Conservation (phyloP, 2,888 invertebrate genomes). For the Tetheella fluctuosa region DNA sequence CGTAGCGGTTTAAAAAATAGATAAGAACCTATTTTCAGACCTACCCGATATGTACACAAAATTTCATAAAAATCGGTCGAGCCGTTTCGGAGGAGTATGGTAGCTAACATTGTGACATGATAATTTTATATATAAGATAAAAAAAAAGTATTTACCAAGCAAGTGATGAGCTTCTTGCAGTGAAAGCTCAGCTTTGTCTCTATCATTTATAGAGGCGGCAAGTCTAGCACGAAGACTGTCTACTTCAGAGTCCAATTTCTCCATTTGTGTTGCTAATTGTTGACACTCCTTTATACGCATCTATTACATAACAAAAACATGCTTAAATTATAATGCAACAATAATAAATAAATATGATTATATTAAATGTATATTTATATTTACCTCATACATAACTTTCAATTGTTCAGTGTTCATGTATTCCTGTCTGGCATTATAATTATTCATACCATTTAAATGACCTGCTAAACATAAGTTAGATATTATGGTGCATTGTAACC, state of each 20-base stretch:
- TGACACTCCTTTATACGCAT: constrained; percentile 77
- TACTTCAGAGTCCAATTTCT: constrained; percentile 64
- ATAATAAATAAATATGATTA: background rate
- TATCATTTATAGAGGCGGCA: constrained; percentile 84
- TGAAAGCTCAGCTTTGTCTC: constrained; percentile 83
- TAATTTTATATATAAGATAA: constrained; percentile 5
- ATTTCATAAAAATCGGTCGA: no score
- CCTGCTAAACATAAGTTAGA: constrained; percentile 44
- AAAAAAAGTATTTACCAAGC: constrained; percentile 70
- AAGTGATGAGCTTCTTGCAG: constrained; percentile 86
- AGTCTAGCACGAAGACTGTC: constrained; percentile 83
- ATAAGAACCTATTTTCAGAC: no score
- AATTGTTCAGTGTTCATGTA: constrained; percentile 72
- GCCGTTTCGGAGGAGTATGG: no score
- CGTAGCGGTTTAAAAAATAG: no score
- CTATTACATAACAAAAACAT: constrained; percentile 51
- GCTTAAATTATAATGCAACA: background rate
- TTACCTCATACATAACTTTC: constrained; percentile 77
- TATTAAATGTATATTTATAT: constrained; percentile 12
- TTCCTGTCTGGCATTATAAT: constrained; percentile 68
- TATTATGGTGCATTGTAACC: background rate
- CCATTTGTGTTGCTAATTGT: constrained; percentile 68
- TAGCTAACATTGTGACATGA: no score
- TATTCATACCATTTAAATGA: constrained; percentile 70
- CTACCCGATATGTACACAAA: no score